Evolutionary conservation across 1,140 invertebrate genomes (phyloP).

Genomic region (Drosophila elegans): DNA sequence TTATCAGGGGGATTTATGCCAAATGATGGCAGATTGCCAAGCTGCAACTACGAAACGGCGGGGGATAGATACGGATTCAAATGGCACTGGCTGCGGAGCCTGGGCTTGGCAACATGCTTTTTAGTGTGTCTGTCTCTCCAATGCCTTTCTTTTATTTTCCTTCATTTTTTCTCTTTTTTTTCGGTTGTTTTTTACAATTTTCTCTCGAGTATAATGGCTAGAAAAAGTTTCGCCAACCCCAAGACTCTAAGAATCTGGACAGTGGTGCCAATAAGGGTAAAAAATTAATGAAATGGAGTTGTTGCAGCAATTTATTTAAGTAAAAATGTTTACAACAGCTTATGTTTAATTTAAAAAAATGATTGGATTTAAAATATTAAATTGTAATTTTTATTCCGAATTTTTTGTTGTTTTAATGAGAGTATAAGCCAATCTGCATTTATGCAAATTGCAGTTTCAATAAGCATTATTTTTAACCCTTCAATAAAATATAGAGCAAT

Average conservation of each 20-base stretch:
- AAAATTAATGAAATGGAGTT: not conserved
- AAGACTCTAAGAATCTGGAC: slow-evolving; percentile 36
- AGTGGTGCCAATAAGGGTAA: slow-evolving; percentile 21
- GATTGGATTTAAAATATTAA: too few relatives aligned
- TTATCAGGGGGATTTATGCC: slow-evolving; percentile 76
- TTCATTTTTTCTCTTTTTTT: slow-evolving; percentile 56
- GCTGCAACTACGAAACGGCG: slow-evolving; percentile 64
- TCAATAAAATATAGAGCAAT: too few relatives aligned
- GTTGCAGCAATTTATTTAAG: too few relatives aligned
- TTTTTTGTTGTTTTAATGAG: too few relatives aligned
- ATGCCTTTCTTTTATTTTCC: slow-evolving; percentile 62
- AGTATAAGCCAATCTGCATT: too few relatives aligned
- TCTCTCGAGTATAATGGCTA: slow-evolving; percentile 66
- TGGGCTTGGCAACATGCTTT: slow-evolving; percentile 47
- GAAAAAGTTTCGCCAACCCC: slow-evolving; percentile 64
- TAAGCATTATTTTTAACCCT: too few relatives aligned
- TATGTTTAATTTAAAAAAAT: too few relatives aligned
- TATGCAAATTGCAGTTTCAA: too few relatives aligned
- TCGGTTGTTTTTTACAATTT: slow-evolving; percentile 71
- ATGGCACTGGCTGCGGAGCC: slow-evolving; percentile 31
- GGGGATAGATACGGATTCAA: slow-evolving; percentile 45
- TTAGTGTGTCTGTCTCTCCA: slow-evolving; percentile 37
- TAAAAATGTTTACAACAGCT: too few relatives aligned
- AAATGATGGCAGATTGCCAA: slow-evolving; percentile 82
- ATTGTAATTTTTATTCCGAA: too few relatives aligned